A percentile compares a stretch with the other conserved stretches of the same genome.
phyloP scores from a whole-genome alignment of 2,888 invertebrate genomes.

The Cataglyphis altisquamis region DNA sequence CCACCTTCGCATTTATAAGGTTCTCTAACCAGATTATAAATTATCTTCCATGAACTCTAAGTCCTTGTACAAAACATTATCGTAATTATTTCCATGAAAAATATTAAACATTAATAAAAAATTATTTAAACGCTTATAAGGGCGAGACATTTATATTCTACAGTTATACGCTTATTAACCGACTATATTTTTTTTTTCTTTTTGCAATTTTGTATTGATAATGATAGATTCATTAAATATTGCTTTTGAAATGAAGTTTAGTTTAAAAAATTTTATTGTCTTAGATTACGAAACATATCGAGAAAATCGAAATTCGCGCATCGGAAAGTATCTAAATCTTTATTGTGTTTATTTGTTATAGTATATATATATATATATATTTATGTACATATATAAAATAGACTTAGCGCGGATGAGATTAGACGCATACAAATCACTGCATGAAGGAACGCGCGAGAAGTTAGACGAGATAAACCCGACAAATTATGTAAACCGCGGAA shows the following conservation, averaged over 20 bases:
- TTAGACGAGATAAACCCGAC: conserved; percentile 50
- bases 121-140: neutral
- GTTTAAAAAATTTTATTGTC: neutral
- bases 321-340: neutral
- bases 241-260: neutral
- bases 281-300: neutral
- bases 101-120: neutral
- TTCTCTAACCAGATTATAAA: neutral
- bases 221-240: neutral
- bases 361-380: neutral
- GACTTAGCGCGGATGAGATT: conserved; percentile 29
- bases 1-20: neutral
- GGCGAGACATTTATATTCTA: neutral
- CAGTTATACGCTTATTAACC: neutral
- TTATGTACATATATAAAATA: conserved; percentile 1
- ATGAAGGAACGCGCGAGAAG: conserved; percentile 39
- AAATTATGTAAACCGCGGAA: conserved; percentile 52
- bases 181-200: neutral
- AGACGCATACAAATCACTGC: conserved; percentile 34
- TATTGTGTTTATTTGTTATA: neutral
- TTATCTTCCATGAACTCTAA: neutral
- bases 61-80: neutral
- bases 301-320: neutral
- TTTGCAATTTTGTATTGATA: neutral
- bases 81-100: neutral